Conservation (phyloP, 92 coral and sea anemone species). For the Paramuricea clavata region DNA sequence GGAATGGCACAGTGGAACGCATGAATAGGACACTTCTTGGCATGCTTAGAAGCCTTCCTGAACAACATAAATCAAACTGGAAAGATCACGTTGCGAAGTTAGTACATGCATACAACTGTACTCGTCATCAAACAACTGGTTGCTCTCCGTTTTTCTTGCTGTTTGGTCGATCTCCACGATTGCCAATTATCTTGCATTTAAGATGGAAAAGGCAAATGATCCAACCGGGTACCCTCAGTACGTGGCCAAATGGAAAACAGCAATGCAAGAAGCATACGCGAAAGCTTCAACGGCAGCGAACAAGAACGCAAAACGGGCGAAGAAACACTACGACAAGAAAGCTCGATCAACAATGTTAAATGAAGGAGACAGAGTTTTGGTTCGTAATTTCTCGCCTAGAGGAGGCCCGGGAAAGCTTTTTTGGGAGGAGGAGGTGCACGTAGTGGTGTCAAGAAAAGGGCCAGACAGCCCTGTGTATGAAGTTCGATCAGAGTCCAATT, state of each 20-base stretch:
- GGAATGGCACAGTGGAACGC: neutral
- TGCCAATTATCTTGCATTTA: slow-evolving; percentile 4
- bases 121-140: slow-evolving; percentile 43
- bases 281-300: neutral
- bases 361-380: slow-evolving; percentile 1
- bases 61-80: slow-evolving; percentile 31
- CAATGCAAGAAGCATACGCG: slow-evolving; percentile 28
- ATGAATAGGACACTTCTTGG: slow-evolving; percentile 14
- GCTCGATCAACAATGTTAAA: neutral
- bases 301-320: neutral
- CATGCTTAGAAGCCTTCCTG: neutral
- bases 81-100: slow-evolving; percentile 54
- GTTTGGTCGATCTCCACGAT: slow-evolving; percentile 43
- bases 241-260: neutral
- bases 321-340: neutral
- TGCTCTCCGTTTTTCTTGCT: slow-evolving; percentile 53
- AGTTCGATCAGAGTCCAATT: neutral
- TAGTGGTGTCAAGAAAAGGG: neutral
- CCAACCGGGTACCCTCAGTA: neutral
- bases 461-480: neutral
- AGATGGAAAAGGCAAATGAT: neutral
- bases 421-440: neutral
- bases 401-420: neutral
- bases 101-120: slow-evolving; percentile 60
- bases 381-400: neutral